Base-by-base conservation (phyloP, 2,888 invertebrate species). In the Amiota mariae region DNA sequence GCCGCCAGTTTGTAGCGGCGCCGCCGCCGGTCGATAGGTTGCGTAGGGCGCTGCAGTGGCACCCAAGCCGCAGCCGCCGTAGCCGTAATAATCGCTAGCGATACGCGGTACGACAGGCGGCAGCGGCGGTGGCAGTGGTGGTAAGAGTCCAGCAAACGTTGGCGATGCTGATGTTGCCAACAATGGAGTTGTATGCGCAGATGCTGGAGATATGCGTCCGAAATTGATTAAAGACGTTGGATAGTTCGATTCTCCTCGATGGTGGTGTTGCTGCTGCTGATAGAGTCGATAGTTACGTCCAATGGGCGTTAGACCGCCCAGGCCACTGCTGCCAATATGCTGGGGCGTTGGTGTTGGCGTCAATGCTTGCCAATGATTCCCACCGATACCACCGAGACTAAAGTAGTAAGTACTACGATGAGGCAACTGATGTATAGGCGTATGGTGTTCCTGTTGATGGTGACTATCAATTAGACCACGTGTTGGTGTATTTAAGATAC, bases 191-290 rank as follows among this genome's bases (percentile, higher is more conserved):
- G 83, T 79, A 64, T 82, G 80, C 3, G 81, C 79, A 11, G 79
- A 76, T 20, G 80, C 79, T n/a, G 80, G 79, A 54, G 80, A 81
- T 47, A 78, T 78, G 72, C 78, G 75, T 64, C 78, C 79, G 75
- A 87, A 87, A 72, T 85, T 87, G 11, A 87, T 86, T 10, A 85
- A 74, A 24, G 85, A 80, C 68, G 84, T 84, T 46, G 84, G 81
- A 77, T 81, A 84, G 57, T 82, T 84, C 66, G 87, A 84, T 15
- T 82, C 82, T 68, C 77, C 79, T 12, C 70, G 72, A n/a, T 72
- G 54, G 15, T 49, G 47, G 11, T 59, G n/a, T 18, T 71, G 59
- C 63, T 71, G 59, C 63, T 73, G 73, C 74, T 81, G 78, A 68
- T 82, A 82, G 61, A 77, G 77, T 68, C 82, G 80, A 76, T 81